These are phyloP conservation scores for Theodoxus fluviatilis DNA, from an alignment of 2,888 invertebrate genomes.

Conservation along the genomic window DNA sequence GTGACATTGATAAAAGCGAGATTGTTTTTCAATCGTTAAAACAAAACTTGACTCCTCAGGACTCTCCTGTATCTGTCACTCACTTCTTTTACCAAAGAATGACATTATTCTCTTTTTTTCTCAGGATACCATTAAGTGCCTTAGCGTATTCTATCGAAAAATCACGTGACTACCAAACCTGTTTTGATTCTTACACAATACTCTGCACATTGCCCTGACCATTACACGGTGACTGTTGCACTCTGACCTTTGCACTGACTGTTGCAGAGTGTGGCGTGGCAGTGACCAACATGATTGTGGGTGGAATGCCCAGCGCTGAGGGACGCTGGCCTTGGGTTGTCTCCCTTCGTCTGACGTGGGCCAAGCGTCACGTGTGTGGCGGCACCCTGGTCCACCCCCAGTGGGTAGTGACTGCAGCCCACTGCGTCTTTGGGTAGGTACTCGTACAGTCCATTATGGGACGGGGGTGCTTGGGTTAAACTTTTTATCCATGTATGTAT, in stretches of 20 bases:
- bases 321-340: conserved; percentile 48
- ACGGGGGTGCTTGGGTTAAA: too few species aligned
- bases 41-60: too few species aligned
- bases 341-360: conserved; percentile 41
- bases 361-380: conserved; percentile 43
- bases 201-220: too few species aligned
- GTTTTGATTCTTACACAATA: not conserved
- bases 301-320: conserved; percentile 37
- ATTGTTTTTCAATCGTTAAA: too few species aligned
- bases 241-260: too few species aligned
- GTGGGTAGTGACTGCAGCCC: conserved; percentile 46
- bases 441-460: too few species aligned
- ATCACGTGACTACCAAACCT: not conserved
- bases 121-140: not conserved
- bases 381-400: conserved; percentile 42
- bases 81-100: not conserved
- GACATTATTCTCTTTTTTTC: not conserved
- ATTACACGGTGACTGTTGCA: too few species aligned
- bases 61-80: not conserved
- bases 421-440: conserved; percentile 43
- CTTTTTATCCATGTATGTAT: not conserved
- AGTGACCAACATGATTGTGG: conserved; percentile 40
- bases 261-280: conserved; percentile 40
- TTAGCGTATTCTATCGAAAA: not conserved
- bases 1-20: too few species aligned